phyloP scores from a whole-genome alignment of 92 coral and sea anemone species.

The Heliopora coerulea region DNA sequence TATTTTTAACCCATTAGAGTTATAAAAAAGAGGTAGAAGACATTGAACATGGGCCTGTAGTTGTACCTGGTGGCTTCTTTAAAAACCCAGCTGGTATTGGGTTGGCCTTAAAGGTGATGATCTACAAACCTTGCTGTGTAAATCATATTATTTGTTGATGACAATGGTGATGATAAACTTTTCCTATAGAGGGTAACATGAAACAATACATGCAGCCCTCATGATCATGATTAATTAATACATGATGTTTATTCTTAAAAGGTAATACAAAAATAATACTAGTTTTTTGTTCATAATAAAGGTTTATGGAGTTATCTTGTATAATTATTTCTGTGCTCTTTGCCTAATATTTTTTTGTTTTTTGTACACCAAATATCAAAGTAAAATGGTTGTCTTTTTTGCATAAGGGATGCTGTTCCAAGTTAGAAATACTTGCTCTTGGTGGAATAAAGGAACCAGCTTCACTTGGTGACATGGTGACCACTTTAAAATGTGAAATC shows the following conservation, averaged over 20 bases:
- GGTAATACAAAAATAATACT: too few species aligned
- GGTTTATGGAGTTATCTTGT: too few species aligned
- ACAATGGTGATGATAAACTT: too few species aligned
- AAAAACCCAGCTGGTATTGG: slow-evolving; percentile 87
- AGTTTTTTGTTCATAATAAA: too few species aligned
- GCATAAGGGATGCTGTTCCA: slow-evolving; percentile 83
- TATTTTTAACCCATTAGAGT: slow-evolving; percentile 47
- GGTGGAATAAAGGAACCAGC: slow-evolving; percentile 70
- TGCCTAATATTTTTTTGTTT: neutral
- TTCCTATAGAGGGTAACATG: too few species aligned
- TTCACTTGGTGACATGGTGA: slow-evolving; percentile 72
- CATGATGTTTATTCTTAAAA: too few species aligned
- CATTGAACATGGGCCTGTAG: slow-evolving; percentile 86
- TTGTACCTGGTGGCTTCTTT: slow-evolving; percentile 94
- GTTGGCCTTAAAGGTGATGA: slow-evolving; percentile 78
- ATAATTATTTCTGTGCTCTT: too few species aligned
- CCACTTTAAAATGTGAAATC: slow-evolving; percentile 66
- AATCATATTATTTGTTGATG: too few species aligned
- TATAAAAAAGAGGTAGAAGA: slow-evolving; percentile 78
- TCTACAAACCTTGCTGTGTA: too few species aligned
- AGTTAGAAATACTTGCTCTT: slow-evolving; percentile 83
- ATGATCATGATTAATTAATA: too few species aligned
- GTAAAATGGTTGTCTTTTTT: slow-evolving; percentile 2
- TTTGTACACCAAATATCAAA: too few species aligned
- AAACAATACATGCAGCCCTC: too few species aligned